phyloP scores from a whole-genome alignment of 2,797 vertebrate species.

The Eidolon dupreanum region DNA sequence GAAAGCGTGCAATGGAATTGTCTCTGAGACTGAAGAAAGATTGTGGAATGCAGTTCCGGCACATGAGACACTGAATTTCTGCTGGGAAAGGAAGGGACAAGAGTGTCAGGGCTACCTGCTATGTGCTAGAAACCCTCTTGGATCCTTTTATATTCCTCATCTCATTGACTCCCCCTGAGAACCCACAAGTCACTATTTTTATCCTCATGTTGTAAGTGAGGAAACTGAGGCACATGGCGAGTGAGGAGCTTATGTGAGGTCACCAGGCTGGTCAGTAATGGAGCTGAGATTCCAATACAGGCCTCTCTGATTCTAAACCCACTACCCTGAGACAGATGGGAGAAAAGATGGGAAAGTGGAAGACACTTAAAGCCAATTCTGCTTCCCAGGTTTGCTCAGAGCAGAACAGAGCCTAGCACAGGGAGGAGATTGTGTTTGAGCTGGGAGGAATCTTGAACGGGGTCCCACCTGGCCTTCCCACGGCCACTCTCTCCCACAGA shows the following conservation, averaged over 20 bases:
- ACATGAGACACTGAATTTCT: not conserved
- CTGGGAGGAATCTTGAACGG: no score
- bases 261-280: not conserved
- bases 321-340: not conserved
- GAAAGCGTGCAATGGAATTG: not conserved
- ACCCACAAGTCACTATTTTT: not conserved
- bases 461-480: not conserved
- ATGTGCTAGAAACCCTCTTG: not conserved
- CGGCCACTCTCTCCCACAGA: not conserved
- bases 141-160: not conserved
- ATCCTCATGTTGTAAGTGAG: not conserved
- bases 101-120: not conserved
- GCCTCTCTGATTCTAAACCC: not conserved
- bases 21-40: not conserved
- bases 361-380: not conserved
- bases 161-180: not conserved
- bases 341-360: no score
- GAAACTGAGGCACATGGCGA: not conserved
- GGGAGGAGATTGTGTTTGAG: not conserved
- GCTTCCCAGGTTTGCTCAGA: not conserved
- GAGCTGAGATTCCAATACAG: not conserved
- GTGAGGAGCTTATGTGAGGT: not conserved
- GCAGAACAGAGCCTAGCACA: not conserved
- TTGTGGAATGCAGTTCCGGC: not conserved
- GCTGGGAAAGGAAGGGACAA: not conserved